These are phyloP conservation scores for Girardinus metallicus DNA, from an alignment of 2,797 vertebrate genomes.

Conservation along the genomic window DNA sequence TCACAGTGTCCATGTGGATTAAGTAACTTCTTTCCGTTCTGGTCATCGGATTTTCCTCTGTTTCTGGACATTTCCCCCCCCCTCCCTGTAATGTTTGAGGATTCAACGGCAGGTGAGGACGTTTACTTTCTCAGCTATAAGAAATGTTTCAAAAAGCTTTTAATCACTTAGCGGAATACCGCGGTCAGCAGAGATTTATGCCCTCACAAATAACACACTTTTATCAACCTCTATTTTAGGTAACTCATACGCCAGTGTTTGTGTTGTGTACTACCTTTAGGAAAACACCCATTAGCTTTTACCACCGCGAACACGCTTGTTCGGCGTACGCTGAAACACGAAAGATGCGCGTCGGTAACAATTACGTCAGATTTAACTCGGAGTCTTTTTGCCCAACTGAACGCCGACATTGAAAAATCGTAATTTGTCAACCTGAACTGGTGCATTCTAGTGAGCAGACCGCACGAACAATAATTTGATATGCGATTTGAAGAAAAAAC, in stretches of 20 bases:
- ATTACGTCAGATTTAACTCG: not conserved
- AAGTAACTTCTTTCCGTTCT: conserved; percentile 3
- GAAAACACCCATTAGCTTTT: rapidly evolving
- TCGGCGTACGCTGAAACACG: not conserved
- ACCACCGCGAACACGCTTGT: not conserved
- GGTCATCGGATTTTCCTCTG: not conserved
- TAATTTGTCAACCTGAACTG: not conserved
- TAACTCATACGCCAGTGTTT: not conserved
- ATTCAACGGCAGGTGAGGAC: conserved; percentile 52
- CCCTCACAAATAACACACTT: not conserved
- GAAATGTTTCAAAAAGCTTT: not conserved
- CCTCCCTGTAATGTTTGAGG: conserved; percentile 58
- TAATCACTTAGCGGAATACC: not conserved
- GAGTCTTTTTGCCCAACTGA: rapidly evolving
- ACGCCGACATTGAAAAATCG: not conserved
- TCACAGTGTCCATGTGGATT: conserved; percentile 37
- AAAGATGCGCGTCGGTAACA: not conserved
- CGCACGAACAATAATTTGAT: not conserved
- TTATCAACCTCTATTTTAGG: not conserved
- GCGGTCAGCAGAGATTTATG: not conserved
- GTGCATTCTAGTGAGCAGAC: not conserved
- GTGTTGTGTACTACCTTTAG: not conserved
- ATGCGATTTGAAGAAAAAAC: not conserved
- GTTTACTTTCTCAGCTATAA: not conserved
- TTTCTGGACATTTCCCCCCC: conserved; percentile 9